Percentiles rank a stretch among this genome's conserved stretches.
phyloP scores from a whole-genome alignment of 2,888 invertebrate genomes.

The Tiliacea aurago region DNA sequence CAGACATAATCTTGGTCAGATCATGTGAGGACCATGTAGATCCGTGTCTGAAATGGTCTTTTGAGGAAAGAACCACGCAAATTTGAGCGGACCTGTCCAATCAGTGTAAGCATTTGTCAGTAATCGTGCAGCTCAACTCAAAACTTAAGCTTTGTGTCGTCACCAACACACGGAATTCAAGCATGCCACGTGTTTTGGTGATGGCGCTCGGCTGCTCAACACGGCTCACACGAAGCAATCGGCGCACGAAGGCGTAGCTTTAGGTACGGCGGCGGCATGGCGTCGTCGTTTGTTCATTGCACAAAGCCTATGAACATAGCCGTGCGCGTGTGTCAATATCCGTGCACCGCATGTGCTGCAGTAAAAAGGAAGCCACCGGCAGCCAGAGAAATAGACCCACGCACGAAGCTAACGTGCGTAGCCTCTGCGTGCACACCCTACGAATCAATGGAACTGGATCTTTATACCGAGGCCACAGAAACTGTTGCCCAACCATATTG shows the following conservation, averaged over 20 bases:
- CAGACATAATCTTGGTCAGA: too few relatives aligned
- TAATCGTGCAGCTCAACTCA: too few relatives aligned
- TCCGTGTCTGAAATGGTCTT: too few relatives aligned
- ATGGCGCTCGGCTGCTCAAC: neutral
- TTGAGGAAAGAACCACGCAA: too few relatives aligned
- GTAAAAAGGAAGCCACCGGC: neutral
- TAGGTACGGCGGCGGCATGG: too few relatives aligned
- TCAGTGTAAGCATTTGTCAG: too few relatives aligned
- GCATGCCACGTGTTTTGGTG: neutral
- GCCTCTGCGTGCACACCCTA: neutral
- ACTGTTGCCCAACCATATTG: slow-evolving; percentile 47
- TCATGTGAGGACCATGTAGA: too few relatives aligned
- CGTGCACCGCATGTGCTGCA: neutral
- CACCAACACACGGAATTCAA: neutral
- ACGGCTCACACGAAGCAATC: neutral
- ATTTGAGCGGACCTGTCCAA: too few relatives aligned
- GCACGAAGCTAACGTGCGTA: neutral
- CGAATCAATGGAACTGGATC: slow-evolving; percentile 16
- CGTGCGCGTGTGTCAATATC: neutral
- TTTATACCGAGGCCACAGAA: slow-evolving; percentile 21
- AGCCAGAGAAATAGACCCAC: neutral
- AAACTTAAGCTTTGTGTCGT: too few relatives aligned
- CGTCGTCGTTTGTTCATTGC: neutral
- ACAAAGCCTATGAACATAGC: neutral
- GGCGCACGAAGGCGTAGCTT: neutral